A percentile compares a stretch with the other conserved stretches of the same genome.
phyloP scores from a whole-genome alignment of 1,140 invertebrate species.

The Drosophila chauvacae region DNA sequence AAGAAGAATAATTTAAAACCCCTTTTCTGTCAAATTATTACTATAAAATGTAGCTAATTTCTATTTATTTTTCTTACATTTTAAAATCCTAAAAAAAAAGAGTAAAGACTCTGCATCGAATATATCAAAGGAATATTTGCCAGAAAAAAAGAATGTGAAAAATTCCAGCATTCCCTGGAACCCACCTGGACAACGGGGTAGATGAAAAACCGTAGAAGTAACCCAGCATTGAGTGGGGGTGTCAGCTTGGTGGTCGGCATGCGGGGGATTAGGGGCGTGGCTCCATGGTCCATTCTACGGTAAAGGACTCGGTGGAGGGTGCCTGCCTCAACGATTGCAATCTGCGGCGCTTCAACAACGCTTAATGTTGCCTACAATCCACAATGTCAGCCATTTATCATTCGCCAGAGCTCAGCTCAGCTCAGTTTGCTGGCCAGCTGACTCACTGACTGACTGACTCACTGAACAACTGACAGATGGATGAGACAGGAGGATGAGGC shows the following conservation, averaged over 20 bases:
- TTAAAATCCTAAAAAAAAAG: no score
- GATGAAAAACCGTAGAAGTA: slow-evolving; percentile 8
- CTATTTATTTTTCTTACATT: background rate
- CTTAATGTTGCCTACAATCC: slow-evolving; percentile 77
- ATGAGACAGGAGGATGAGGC: background rate
- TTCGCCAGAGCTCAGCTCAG: slow-evolving; percentile 54
- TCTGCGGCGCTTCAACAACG: slow-evolving; percentile 73
- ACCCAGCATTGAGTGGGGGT: slow-evolving; percentile 6
- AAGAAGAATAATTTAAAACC: background rate
- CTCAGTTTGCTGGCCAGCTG: slow-evolving; percentile 23
- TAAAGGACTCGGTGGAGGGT: background rate
- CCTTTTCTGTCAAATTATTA: background rate
- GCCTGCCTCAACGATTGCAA: slow-evolving; percentile 66
- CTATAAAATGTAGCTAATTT: background rate
- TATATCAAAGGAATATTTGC: slow-evolving; percentile 4
- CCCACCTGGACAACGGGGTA: slow-evolving; percentile 2
- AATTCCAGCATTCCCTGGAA: slow-evolving; percentile 3
- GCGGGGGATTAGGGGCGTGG: slow-evolving; percentile 13
- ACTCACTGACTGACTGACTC: slow-evolving; percentile 20
- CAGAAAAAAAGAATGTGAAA: background rate
- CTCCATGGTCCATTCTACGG: background rate
- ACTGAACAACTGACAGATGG: slow-evolving; percentile 28
- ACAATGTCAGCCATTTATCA: slow-evolving; percentile 79
- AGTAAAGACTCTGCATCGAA: background rate
- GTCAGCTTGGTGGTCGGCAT: background rate